A percentile compares a stretch with the other conserved stretches of the same genome.
phyloP scores from a whole-genome alignment of 2,113 vertebrate genomes.

The Oreochromis tanganicae region DNA sequence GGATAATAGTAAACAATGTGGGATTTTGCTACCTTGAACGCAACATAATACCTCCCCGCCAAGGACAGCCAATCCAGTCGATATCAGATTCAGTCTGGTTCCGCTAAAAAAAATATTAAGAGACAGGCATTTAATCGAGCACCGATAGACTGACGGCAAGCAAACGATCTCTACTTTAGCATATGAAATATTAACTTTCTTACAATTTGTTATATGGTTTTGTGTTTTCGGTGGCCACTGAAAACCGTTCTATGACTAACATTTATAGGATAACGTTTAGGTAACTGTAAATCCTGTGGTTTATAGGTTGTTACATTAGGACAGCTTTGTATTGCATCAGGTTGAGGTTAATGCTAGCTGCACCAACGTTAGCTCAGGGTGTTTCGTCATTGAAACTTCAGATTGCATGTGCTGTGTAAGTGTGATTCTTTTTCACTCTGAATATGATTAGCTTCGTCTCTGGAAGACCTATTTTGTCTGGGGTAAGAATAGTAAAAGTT shows the following conservation, averaged over 20 bases:
- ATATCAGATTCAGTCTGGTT: slow-evolving; percentile 4
- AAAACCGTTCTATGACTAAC: not conserved
- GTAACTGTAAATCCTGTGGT: not conserved
- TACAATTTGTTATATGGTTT: not conserved
- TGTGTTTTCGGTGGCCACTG: not conserved
- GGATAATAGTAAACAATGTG: not conserved
- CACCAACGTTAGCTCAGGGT: not conserved
- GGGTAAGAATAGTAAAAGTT: slow-evolving; percentile 41
- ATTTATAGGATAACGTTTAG: not conserved
- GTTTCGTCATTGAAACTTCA: not conserved
- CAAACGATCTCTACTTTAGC: slow-evolving; percentile 38
- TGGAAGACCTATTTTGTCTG: not conserved
- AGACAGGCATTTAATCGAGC: slow-evolving; percentile 39
- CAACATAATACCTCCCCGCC: slow-evolving; percentile 19
- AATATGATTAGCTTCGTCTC: slow-evolving; percentile 48
- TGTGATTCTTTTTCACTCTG: slow-evolving; percentile 15
- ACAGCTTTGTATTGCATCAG: slow-evolving; percentile 22
- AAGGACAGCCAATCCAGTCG: slow-evolving; percentile 40
- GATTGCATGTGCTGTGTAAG: not conserved
- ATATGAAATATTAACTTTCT: not conserved
- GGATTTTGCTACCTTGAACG: slow-evolving; percentile 29
- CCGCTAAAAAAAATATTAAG: not conserved
- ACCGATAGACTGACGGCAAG: not conserved
- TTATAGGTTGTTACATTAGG: not conserved
- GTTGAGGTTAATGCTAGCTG: not conserved